These are phyloP conservation scores for Myiopsitta monachus DNA, from an alignment of 2,113 vertebrate species.

Conservation along the genomic window DNA sequence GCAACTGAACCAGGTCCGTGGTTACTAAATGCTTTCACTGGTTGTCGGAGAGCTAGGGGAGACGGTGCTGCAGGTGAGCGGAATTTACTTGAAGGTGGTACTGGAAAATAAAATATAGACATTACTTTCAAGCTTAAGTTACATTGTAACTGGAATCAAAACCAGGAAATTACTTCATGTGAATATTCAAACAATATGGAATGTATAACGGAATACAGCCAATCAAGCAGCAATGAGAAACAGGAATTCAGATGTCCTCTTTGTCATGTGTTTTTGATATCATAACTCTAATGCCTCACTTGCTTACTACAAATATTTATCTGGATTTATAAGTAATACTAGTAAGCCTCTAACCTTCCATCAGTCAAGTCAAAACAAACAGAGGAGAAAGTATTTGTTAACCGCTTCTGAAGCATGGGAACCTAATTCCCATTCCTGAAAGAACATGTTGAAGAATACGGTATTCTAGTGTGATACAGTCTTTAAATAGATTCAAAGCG, in stretches of 20 bases:
- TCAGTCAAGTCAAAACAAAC: neutral
- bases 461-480: neutral
- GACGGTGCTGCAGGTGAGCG: conserved; percentile 89
- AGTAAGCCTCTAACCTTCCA: neutral
- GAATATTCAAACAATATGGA: conserved; percentile 26
- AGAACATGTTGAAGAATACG: neutral
- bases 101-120: conserved; percentile 71
- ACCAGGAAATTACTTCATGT: neutral
- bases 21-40: conserved; percentile 88
- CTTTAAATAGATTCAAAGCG: neutral
- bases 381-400: neutral
- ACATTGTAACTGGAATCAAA: neutral
- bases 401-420: neutral
- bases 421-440: neutral
- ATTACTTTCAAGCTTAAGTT: neutral
- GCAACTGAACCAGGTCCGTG: conserved; percentile 73
- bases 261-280: neutral
- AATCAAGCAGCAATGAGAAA: conserved; percentile 67
- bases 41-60: conserved; percentile 91
- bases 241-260: conserved; percentile 57
- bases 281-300: neutral
- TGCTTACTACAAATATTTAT: neutral
- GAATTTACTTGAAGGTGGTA: conserved; percentile 95
- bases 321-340: neutral
- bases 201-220: conserved; percentile 54